Evolutionary conservation across 2,888 invertebrate species (phyloP).

Genomic region (Mesoligia furuncula): DNA sequence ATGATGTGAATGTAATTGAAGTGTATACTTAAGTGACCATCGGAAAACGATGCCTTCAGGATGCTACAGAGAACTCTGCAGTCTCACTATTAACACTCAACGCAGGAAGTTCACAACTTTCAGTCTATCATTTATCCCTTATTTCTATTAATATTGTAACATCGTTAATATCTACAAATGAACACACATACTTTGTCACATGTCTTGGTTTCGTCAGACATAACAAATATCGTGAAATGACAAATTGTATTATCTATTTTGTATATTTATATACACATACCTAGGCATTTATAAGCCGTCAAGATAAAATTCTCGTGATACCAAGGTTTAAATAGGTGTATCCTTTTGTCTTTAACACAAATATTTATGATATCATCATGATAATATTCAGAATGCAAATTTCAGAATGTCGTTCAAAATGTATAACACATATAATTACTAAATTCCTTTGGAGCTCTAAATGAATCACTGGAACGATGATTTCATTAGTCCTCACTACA

Average conservation of each 20-base stretch:
- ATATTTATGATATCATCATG: conserved; percentile 58
- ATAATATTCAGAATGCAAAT: conserved; percentile 61
- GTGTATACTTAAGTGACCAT: neutral
- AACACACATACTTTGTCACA: neutral
- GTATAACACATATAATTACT: conserved; percentile 54
- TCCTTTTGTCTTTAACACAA: conserved; percentile 54
- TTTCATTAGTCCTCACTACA: conserved; percentile 62
- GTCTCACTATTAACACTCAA: neutral
- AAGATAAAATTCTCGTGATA: conserved; percentile 61
- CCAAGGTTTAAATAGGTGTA: conserved; percentile 41
- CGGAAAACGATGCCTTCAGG: neutral
- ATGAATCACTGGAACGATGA: conserved; percentile 67
- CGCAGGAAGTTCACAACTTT: neutral
- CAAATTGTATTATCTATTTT: conserved; percentile 32
- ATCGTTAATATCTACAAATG: neutral
- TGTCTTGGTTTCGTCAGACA: conserved; percentile 29
- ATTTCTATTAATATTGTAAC: neutral
- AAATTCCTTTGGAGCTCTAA: conserved; percentile 56
- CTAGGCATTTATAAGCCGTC: conserved; percentile 11
- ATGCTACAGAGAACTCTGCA: no score
- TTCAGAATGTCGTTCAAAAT: conserved; percentile 56
- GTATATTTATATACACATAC: conserved; percentile 11
- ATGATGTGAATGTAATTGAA: no score
- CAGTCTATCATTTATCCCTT: neutral
- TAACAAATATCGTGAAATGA: conserved; percentile 19